Evolutionary conservation across 2,888 invertebrate genomes (phyloP).

Genomic region (Phalera bucephala): DNA sequence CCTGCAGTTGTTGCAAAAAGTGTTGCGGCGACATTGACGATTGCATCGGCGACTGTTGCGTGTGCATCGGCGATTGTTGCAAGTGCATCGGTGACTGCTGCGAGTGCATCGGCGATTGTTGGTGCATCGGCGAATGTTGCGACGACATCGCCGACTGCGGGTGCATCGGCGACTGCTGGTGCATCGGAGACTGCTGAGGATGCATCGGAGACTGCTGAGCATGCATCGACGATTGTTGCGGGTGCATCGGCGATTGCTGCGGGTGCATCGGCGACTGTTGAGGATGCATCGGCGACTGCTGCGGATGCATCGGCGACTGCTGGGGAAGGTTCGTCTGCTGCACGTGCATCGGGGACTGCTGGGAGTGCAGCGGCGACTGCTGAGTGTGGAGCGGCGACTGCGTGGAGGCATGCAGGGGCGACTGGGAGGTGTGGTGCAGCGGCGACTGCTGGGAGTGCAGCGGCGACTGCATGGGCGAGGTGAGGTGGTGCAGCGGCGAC

Average conservation of each 20-base stretch:
- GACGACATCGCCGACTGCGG: conserved; percentile 53
- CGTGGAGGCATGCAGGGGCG: conserved; percentile 54
- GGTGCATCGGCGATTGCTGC: conserved; percentile 46
- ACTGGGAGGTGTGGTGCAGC: conserved; percentile 40
- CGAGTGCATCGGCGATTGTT: conserved; percentile 38
- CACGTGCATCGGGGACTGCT: conserved; percentile 50
- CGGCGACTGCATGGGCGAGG: conserved; percentile 41
- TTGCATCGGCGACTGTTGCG: conserved; percentile 57
- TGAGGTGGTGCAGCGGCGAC: conserved; percentile 43
- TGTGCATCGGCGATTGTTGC: conserved; percentile 45
- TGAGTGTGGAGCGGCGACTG: conserved; percentile 63
- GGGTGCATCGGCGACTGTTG: conserved; percentile 63
- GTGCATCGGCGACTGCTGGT: conserved; percentile 61
- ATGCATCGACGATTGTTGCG: conserved; percentile 50
- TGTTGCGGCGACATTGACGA: conserved; percentile 59
- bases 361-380: conserved; percentile 64
- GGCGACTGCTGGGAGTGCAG: conserved; percentile 55
- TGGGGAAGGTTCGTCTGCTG: conserved; percentile 47
- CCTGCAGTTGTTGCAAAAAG: conserved; percentile 65
- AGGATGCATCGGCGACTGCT: conserved; percentile 56
- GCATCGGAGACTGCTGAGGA: conserved; percentile 57
- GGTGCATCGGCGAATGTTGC: conserved; percentile 57
- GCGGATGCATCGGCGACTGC: conserved; percentile 56
- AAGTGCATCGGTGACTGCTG: conserved; percentile 41
- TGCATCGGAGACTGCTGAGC: conserved; percentile 53